Evolutionary conservation across 1,140 invertebrate species (phyloP), one percentile per base, ranked within the genome.

Genomic region (Drosophila hydei): DNA sequence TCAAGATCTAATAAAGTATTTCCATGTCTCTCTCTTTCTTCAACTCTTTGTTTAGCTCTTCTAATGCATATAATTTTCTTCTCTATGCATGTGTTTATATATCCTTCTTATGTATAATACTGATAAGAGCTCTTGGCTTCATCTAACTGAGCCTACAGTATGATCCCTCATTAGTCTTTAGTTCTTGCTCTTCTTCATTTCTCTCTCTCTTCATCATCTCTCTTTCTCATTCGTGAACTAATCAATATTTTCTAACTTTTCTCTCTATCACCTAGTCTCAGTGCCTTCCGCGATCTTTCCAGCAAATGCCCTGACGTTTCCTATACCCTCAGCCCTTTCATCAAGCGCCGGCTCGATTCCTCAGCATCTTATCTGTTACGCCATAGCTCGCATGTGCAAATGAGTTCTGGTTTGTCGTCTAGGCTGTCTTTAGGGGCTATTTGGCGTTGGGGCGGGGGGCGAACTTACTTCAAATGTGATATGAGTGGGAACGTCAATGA

Each of bases 401-500:
- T 63, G 42, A 70, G 67, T 19, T 56, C 51, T 48, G 50, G n/a
- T 55, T 50, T 30, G 38, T 40, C 25, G 16, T 14, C 61, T 56
- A 59, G 47, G 54, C 45, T 11, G 14, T 50, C 19, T 58, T 45
- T 43, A 14, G 50, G 19, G 14, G 54, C 14, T 3, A 23, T 19
- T 42, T 8, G n/a, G 27, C 47, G 12, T 3, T 23, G 7, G 36
- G 27, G 27, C 14, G 18, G 23, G n/a, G 11, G 6, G 16, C 9
- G 16, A 47, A 59, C 54, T 72, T 52, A 38, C 48, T 52, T 67
- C 47, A 54, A 52, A 67, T 38, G 52, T 76, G 76, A 68, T 70
- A 84, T 73, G 77, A 58, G 77, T 74, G 65, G 51, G 70, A 87
- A 75, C 80, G 79, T 87, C 80, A 87, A 85, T 85, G 81, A 77